Conservation (phyloP, 1,140 invertebrate species). For the Hyposmocoma kahamanoa region DNA sequence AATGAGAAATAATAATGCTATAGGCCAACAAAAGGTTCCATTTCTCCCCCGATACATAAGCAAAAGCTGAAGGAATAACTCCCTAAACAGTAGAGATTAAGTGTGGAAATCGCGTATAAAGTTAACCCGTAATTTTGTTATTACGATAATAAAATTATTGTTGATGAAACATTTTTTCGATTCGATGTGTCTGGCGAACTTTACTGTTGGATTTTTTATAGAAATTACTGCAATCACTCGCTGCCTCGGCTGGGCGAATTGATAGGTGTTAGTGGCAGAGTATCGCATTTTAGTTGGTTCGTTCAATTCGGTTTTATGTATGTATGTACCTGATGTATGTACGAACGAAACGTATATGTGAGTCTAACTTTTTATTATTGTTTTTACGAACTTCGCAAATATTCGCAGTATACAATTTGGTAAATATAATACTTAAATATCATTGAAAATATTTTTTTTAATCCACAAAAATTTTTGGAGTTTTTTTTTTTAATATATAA, state of each 20-base stretch:
- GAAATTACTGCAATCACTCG: constrained; percentile 66
- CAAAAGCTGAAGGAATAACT: constrained; percentile 42
- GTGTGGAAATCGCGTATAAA: constrained; percentile 46
- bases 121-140: constrained; percentile 69
- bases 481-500: no score
- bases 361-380: no score
- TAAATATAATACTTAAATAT: no score
- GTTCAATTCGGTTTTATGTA: constrained; percentile 5
- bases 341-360: no score
- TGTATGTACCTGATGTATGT: no score
- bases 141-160: constrained; percentile 73
- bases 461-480: no score
- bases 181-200: constrained; percentile 64
- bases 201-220: constrained; percentile 64
- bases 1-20: constrained; percentile 74
- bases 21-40: constrained; percentile 72
- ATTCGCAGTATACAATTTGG: no score
- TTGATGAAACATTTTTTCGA: constrained; percentile 72
- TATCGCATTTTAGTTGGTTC: constrained; percentile 29
- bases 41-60: constrained; percentile 62
- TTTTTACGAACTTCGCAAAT: no score
- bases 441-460: no score
- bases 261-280: constrained; percentile 53
- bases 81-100: constrained; percentile 47
- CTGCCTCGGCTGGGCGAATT: constrained; percentile 45